A percentile compares a stretch with the other conserved stretches of the same genome.
Evolutionary conservation across 1,140 invertebrate species (phyloP).

Genomic region (Anastrepha ludens): DNA sequence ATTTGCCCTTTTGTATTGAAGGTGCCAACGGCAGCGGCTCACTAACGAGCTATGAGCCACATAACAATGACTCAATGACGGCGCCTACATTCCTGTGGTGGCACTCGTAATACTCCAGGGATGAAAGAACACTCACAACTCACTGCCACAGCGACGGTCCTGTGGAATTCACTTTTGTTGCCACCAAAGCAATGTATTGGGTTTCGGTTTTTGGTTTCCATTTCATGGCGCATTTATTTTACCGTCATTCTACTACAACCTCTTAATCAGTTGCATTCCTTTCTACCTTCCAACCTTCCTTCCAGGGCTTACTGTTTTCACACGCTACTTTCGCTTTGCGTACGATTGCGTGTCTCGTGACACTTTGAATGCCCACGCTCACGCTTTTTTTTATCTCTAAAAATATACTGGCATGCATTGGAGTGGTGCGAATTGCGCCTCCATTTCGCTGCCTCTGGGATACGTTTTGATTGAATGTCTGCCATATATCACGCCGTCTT

Average conservation of each 20-base stretch:
- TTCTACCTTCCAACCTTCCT: no score
- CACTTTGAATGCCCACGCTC: neutral
- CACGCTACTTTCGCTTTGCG: neutral
- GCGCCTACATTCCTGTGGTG: neutral
- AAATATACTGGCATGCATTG: no score
- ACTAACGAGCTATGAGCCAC: neutral
- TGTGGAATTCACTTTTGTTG: conserved; percentile 4
- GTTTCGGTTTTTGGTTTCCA: conserved; percentile 36
- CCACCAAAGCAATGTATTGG: neutral
- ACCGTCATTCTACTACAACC: neutral
- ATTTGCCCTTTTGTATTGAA: neutral
- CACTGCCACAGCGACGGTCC: neutral
- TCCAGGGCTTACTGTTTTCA: neutral
- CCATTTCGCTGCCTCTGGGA: no score
- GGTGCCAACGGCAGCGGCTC: neutral
- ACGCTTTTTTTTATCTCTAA: neutral
- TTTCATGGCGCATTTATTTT: conserved; percentile 39
- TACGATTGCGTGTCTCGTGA: neutral
- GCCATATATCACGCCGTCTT: no score
- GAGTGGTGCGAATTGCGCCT: no score
- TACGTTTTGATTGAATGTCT: no score
- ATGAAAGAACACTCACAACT: neutral
- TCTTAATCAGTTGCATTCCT: no score
- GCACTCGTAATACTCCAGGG: neutral
- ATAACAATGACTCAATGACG: neutral